Base-by-base conservation (phyloP, 1,140 invertebrate species). In the Brachionus sp. region DNA sequence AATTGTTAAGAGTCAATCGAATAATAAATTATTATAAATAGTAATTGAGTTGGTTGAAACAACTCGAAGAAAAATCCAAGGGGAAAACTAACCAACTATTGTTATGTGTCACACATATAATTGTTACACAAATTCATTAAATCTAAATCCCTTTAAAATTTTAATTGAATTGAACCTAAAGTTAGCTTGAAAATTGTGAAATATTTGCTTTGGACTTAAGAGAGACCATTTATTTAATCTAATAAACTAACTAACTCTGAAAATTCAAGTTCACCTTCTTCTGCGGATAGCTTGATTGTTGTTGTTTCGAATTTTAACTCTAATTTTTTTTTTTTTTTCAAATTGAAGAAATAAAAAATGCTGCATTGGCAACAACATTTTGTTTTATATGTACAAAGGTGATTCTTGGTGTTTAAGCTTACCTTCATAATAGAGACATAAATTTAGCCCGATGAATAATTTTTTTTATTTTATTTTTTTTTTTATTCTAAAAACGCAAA, bases 21-120 rank as follows among this genome's bases (percentile, higher is more conserved):
- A 75, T 75, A 75, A 75, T 75, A 75, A 75, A 75, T 75, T 75
- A 75, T 75, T 75, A 75, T 75, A 75, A 75, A 70, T 70, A 70
- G 66, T 29, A 35, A 16, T 70, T 33, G 16, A 70, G 66, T 70
- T 70, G 66, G 66, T 39, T 6, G 25, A 70, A 70, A 70, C 35
- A 70, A 29, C 29, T 29, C 29, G 25, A 35, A 33, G 29, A 66
- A 33, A 66, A 66, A 25, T 39, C 33, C 16, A 70, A 70, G 37
- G 66, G 66, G 66, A 19, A 9, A 39, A 39, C 7, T 33, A 66
- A 66, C 33, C 33, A 66, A n/a, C 64, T 57, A 57, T 57, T 57
- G 50, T 57, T 57, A 57, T 57, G 50, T 57, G 50, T 57, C 50
- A 19, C 50, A 25, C 50, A 19, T 23, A 57, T 57, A 57, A 57